Evolutionary conservation across 2,888 invertebrate species (phyloP).

Genomic region (Mythimna pallens): DNA sequence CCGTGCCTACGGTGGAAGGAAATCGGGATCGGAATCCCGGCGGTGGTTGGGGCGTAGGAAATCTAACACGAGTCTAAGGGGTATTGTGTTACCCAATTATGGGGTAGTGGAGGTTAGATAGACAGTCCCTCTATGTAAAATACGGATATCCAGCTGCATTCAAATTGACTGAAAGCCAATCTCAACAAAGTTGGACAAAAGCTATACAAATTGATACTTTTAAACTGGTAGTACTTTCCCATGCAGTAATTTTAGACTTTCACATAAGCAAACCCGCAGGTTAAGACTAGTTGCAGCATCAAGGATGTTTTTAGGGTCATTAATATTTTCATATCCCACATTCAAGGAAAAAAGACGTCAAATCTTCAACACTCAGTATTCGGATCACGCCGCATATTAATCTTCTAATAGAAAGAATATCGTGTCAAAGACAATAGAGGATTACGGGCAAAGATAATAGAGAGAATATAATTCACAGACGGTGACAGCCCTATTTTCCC

Average conservation of each 20-base stretch:
- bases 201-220: too few relatives aligned
- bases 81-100: too few relatives aligned
- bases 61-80: too few relatives aligned
- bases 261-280: too few relatives aligned
- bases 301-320: background rate
- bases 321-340: background rate
- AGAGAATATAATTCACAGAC: constrained; percentile 49
- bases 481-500: constrained; percentile 52
- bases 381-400: constrained; percentile 34
- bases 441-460: constrained; percentile 52
- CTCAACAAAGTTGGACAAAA: too few relatives aligned
- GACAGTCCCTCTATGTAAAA: too few relatives aligned
- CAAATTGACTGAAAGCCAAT: too few relatives aligned
- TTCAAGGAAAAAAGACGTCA: constrained; percentile 17
- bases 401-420: constrained; percentile 50
- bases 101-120: too few relatives aligned
- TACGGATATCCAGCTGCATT: too few relatives aligned
- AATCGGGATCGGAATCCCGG: too few relatives aligned
- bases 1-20: too few relatives aligned
- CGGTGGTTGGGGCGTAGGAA: too few relatives aligned
- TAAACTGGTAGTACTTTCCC: background rate
- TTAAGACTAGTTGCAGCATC: background rate
- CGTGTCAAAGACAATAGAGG: constrained; percentile 45
- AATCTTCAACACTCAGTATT: constrained; percentile 25
- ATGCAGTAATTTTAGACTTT: background rate